Evolutionary conservation across 2,888 invertebrate species (phyloP).

Genomic region (Drosophila neonasuta): DNA sequence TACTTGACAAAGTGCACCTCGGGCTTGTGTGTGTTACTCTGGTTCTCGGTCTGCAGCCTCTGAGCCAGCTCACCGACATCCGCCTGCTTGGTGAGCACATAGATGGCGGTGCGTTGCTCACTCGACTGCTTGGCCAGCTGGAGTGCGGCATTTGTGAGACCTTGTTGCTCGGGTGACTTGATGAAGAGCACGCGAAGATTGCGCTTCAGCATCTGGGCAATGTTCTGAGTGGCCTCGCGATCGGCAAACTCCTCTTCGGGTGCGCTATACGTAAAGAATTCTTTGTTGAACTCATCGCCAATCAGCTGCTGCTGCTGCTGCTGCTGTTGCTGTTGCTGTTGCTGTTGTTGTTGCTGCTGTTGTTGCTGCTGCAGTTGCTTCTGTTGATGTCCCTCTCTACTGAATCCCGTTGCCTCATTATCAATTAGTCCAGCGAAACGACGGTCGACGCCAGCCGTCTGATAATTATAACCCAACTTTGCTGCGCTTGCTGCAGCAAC

Average conservation of each 20-base stretch:
- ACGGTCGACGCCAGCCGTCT: conserved; percentile 45
- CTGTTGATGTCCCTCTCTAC: conserved; percentile 12
- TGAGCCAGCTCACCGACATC: conserved; percentile 69
- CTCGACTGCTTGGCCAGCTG: conserved; percentile 73
- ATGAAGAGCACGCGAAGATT: conserved; percentile 79
- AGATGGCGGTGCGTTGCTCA: conserved; percentile 78
- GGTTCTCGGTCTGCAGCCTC: conserved; percentile 62
- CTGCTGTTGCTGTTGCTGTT: conserved; percentile 23
- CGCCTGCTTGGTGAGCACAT: conserved; percentile 76
- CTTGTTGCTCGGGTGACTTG: conserved; percentile 77
- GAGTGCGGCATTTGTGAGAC: conserved; percentile 69
- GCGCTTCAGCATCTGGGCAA: conserved; percentile 69
- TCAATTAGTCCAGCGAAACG: conserved; percentile 66
- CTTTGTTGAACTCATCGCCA: conserved; percentile 72
- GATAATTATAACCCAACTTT: conserved; percentile 72
- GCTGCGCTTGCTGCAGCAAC: conserved; percentile 57
- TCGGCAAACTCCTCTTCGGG: conserved; percentile 77
- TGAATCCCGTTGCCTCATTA: conserved; percentile 64
- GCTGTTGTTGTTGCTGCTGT: not conserved
- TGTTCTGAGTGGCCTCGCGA: conserved; percentile 55
- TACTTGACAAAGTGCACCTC: conserved; percentile 79
- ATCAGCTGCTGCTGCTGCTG: conserved; percentile 25
- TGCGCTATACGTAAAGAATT: conserved; percentile 76
- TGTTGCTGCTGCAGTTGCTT: conserved; percentile 28
- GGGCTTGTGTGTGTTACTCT: conserved; percentile 65